Percentiles rank a stretch among this genome's conserved stretches.
Evolutionary conservation across 2,113 vertebrate species (phyloP).

Genomic region (Tiliqua scincoides): DNA sequence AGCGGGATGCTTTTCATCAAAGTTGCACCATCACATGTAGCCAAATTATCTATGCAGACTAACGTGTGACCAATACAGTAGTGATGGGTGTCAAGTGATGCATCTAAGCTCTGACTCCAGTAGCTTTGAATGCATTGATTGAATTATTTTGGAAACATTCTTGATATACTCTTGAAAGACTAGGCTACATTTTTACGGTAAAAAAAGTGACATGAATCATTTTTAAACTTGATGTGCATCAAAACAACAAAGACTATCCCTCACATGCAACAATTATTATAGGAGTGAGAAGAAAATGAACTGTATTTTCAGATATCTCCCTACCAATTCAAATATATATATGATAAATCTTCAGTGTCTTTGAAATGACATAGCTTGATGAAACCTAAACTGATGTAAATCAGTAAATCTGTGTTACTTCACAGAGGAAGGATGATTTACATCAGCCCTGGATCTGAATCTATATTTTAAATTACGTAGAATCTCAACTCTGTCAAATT

Average conservation of each 20-base stretch:
- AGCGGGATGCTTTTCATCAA: neutral
- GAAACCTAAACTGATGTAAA: constrained; percentile 19
- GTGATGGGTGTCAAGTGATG: neutral
- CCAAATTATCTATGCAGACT: neutral
- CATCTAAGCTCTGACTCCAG: neutral
- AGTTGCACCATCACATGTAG: constrained; percentile 12
- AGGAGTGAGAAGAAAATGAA: constrained; percentile 4
- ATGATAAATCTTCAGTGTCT: constrained; percentile 18
- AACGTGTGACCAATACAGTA: constrained; percentile 5
- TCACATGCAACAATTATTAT: neutral
- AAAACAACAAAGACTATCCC: neutral
- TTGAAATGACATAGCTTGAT: neutral
- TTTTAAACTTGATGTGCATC: neutral
- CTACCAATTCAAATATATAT: constrained; percentile 7
- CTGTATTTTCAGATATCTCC: neutral
- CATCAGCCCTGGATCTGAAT: neutral
- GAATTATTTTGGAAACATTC: neutral
- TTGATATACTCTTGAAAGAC: neutral
- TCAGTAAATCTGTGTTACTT: constrained; percentile 18
- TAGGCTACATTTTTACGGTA: constrained; percentile 3
- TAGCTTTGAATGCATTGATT: neutral
- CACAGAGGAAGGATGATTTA: neutral
- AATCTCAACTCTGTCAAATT: constrained; percentile 31
- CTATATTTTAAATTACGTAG: constrained; percentile 36
- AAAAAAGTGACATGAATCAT: constrained; percentile 14